Conservation (phyloP, 2,113 vertebrate genomes). For the Corydoras sp. region DNA sequence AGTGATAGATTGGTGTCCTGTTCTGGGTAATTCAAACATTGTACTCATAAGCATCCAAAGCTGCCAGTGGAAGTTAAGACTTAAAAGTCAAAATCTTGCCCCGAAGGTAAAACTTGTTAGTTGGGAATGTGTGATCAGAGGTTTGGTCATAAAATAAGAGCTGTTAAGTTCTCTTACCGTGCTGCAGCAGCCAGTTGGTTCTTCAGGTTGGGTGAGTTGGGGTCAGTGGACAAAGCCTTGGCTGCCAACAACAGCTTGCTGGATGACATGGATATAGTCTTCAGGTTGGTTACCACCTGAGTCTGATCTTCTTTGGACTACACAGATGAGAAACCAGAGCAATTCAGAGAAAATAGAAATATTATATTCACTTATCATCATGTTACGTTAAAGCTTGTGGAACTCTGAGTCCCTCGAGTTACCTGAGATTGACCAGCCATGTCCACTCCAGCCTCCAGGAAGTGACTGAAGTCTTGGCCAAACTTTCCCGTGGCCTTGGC, state of each 20-base stretch:
- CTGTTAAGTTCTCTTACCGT: constrained; percentile 60
- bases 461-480: constrained; percentile 87
- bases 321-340: constrained; percentile 4
- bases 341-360: no score
- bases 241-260: constrained; percentile 91
- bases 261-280: constrained; percentile 97
- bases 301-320: constrained; percentile 88
- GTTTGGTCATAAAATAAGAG: neutral
- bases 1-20: no score
- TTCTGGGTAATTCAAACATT: no score
- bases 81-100: no score
- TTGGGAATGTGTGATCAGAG: no score
- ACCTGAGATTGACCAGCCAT: constrained; percentile 95
- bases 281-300: constrained; percentile 92
- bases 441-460: constrained; percentile 90
- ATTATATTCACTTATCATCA: no score
- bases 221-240: constrained; percentile 90
- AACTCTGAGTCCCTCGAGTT: neutral
- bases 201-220: constrained; percentile 88
- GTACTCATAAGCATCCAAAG: no score
- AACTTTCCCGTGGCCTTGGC: constrained; percentile 88
- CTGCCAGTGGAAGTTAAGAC: no score
- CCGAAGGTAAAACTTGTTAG: no score
- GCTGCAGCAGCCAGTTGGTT: constrained; percentile 93
- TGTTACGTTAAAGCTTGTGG: no score